phyloP scores from a whole-genome alignment of 2,888 invertebrate species.

The Tetropium fuscum region DNA sequence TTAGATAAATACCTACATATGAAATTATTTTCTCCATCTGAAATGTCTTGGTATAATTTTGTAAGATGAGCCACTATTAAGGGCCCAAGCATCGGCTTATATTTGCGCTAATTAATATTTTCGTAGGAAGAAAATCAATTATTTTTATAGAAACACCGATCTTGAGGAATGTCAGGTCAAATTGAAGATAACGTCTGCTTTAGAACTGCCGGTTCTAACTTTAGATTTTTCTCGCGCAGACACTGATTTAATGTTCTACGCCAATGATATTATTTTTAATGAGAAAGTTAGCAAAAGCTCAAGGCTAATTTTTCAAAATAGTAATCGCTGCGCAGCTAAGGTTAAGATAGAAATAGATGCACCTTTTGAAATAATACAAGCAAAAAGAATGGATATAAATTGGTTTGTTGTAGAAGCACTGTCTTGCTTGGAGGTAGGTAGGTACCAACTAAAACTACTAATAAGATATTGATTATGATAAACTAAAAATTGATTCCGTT shows the following conservation, averaged over 20 bases:
- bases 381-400: constrained; percentile 4
- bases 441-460: too few species aligned
- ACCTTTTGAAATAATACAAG: constrained; percentile 21
- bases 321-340: constrained; percentile 35
- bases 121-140: constrained; percentile 49
- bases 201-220: constrained; percentile 45
- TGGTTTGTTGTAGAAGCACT: constrained; percentile 5
- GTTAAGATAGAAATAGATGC: constrained; percentile 17
- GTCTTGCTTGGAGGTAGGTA: constrained; percentile 20
- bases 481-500: too few species aligned
- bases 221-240: constrained; percentile 40
- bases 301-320: constrained; percentile 43
- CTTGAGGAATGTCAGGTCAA: constrained; percentile 33
- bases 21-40: too few species aligned
- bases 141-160: constrained; percentile 45
- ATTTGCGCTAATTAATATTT: constrained; percentile 5
- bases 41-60: too few species aligned
- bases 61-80: too few species aligned
- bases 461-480: too few species aligned
- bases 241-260: constrained; percentile 41
- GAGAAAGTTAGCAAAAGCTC: constrained; percentile 27
- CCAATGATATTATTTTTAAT: constrained; percentile 48
- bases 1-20: too few species aligned
- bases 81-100: too few species aligned
- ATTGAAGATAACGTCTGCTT: constrained; percentile 39